A percentile compares a stretch with the other conserved stretches of the same genome.
Conservation (phyloP, 1,140 invertebrate species). For the Drosophila sulfurigaster region DNA sequence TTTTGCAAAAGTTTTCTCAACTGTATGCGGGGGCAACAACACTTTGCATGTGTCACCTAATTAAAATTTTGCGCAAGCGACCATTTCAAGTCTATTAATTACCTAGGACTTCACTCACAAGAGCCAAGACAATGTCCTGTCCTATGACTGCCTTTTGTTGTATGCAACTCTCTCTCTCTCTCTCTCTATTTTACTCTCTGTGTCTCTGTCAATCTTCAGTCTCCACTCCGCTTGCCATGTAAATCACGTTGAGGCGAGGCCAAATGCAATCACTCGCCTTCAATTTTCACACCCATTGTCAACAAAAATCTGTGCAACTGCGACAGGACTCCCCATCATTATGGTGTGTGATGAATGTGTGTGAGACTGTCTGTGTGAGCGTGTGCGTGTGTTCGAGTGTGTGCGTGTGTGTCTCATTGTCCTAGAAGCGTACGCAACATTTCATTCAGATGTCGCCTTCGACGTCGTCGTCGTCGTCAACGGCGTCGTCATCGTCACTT, state of each 20-base stretch:
- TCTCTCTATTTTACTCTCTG: background rate
- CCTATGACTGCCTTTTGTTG: constrained; percentile 47
- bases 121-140: constrained; percentile 37
- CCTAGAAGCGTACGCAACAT: constrained; percentile 56
- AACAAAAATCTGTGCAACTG: constrained; percentile 78
- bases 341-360: constrained; percentile 67
- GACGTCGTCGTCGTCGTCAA: constrained; percentile 51
- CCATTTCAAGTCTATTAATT: constrained; percentile 83
- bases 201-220: no score
- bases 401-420: constrained; percentile 54
- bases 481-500: constrained; percentile 69
- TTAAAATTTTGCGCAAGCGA: constrained; percentile 78
- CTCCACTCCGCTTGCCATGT: constrained; percentile 23
- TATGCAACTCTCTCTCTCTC: background rate
- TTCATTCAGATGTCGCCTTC: constrained; percentile 46
- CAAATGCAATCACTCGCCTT: constrained; percentile 82
- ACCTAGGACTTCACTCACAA: constrained; percentile 54
- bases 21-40: constrained; percentile 17
- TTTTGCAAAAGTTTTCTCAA: constrained; percentile 8
- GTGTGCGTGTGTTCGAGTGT: background rate
- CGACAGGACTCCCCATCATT: constrained; percentile 64
- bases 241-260: constrained; percentile 41
- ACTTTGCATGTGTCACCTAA: constrained; percentile 79
- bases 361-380: constrained; percentile 17
- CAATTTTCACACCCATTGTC: constrained; percentile 82